Evolutionary conservation across 1,140 invertebrate species (phyloP).

Genomic region (Brachionus manjavacas): DNA sequence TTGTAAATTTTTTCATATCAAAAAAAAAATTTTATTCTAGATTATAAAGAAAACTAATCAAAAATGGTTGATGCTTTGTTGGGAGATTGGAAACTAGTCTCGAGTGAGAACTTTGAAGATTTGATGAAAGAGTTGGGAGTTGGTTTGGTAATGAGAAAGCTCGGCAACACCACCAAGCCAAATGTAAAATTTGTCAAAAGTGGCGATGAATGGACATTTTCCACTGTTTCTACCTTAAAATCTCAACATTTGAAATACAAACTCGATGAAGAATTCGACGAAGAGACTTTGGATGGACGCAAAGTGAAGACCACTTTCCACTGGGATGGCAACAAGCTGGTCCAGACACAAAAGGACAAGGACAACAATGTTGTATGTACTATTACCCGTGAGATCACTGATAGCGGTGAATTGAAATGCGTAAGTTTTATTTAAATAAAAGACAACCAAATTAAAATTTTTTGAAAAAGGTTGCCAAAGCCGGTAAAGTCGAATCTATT

Average conservation of each 20-base stretch:
- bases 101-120: conserved; percentile 41
- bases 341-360: conserved; percentile 40
- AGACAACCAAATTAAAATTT: background rate
- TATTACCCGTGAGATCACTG: conserved; percentile 29
- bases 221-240: conserved; percentile 34
- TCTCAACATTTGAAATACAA: conserved; percentile 30
- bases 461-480: conserved; percentile 12
- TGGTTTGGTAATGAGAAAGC: conserved; percentile 30
- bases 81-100: conserved; percentile 42
- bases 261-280: conserved; percentile 33
- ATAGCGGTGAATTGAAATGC: conserved; percentile 28
- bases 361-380: conserved; percentile 37
- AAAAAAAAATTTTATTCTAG: background rate
- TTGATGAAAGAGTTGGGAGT: conserved; percentile 41
- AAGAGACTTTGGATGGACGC: conserved; percentile 38
- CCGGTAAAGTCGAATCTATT: conserved; percentile 34
- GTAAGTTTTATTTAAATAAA: background rate
- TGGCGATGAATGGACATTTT: conserved; percentile 37
- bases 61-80: conserved; percentile 32
- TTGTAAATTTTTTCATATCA: background rate
- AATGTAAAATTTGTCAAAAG: conserved; percentile 33
- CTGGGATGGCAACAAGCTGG: conserved; percentile 36
- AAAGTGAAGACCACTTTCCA: conserved; percentile 22
- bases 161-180: conserved; percentile 28
- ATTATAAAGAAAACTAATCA: background rate